These are phyloP conservation scores for Polia nebulosa DNA, from an alignment of 2,888 invertebrate genomes.

Conservation along the genomic window DNA sequence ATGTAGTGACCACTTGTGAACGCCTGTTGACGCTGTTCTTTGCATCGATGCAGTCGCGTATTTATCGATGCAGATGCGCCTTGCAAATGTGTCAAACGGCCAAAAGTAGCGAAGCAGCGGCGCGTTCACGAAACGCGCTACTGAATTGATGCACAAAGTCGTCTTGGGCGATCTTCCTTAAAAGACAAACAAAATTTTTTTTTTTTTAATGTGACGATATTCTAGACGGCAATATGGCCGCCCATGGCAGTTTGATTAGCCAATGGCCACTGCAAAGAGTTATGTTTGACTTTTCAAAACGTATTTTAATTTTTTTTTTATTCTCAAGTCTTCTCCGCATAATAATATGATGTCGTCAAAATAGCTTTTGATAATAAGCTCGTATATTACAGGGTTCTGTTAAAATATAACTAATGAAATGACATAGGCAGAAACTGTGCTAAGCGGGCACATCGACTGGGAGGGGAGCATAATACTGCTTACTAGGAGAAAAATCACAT, in stretches of 20 bases:
- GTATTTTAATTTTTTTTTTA: background rate
- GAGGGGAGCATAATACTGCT: background rate
- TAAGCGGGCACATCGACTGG: background rate
- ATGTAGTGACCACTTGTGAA: too few relatives aligned
- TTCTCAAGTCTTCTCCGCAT: background rate
- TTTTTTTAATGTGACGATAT: background rate
- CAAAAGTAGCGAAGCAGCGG: too few relatives aligned
- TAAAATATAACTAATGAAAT: slow-evolving; percentile 16
- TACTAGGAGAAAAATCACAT: background rate
- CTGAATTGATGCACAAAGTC: too few relatives aligned
- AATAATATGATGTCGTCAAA: background rate
- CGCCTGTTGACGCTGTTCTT: too few relatives aligned
- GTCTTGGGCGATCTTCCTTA: too few relatives aligned
- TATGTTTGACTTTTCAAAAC: background rate
- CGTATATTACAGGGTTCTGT: slow-evolving; percentile 49
- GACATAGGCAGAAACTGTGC: background rate
- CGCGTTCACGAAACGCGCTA: too few relatives aligned
- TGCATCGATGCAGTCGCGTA: too few relatives aligned
- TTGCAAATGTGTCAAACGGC: too few relatives aligned
- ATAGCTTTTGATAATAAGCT: slow-evolving; percentile 12
- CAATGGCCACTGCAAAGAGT: background rate
- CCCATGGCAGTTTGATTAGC: background rate
- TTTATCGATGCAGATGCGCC: too few relatives aligned
- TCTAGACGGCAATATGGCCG: background rate
- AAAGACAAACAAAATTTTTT: slow-evolving; percentile 1